Conservation (phyloP, 1,140 invertebrate genomes). For the Eriocheir sinensis region DNA sequence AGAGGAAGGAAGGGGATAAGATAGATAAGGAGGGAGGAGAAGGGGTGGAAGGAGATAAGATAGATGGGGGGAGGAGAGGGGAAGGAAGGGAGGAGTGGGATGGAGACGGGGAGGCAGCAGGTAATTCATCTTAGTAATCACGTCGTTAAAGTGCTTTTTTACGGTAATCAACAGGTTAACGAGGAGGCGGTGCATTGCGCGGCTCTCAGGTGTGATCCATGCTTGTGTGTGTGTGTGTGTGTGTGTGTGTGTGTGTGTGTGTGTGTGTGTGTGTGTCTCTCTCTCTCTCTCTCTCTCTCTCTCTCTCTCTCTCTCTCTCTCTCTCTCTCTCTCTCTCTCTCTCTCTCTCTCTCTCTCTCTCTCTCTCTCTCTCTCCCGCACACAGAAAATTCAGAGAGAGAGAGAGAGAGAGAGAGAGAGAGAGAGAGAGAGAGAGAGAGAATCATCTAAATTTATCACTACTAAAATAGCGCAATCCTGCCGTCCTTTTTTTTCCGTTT, state of each 20-base stretch:
- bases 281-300: background rate
- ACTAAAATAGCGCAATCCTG: background rate
- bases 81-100: background rate
- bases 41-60: background rate
- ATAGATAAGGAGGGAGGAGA: background rate
- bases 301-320: background rate
- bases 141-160: background rate
- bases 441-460: slow-evolving; percentile 5
- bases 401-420: slow-evolving; percentile 20
- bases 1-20: too few species aligned
- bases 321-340: slow-evolving; percentile 48
- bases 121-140: slow-evolving; percentile 16
- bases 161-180: background rate
- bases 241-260: background rate
- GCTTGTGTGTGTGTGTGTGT: background rate
- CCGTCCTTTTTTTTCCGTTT: too few species aligned
- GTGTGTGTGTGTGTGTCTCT: background rate
- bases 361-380: background rate
- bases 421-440: background rate
- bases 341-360: slow-evolving; percentile 46
- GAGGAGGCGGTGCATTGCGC: background rate
- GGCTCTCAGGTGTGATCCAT: background rate
- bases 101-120: too few species aligned
- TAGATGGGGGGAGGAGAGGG: too few species aligned
- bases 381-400: background rate